A percentile compares a stretch with the other conserved stretches of the same genome.
Evolutionary conservation across 2,797 vertebrate species (phyloP).

Genomic region (Zonotrichia albicollis): DNA sequence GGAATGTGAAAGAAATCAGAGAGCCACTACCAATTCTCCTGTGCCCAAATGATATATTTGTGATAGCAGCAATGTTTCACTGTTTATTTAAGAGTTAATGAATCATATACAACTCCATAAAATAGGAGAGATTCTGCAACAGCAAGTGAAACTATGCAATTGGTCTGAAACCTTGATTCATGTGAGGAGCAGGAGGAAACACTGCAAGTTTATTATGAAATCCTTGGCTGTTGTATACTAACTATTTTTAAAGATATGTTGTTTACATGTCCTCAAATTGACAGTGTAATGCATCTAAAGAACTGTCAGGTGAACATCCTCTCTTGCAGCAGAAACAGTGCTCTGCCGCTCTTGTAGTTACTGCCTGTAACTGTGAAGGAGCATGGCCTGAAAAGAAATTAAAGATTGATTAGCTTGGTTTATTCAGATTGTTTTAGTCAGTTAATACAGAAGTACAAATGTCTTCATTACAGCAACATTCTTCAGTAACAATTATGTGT

Average conservation of each 20-base stretch:
- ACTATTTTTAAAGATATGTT: background rate
- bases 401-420: background rate
- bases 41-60: background rate
- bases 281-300: background rate
- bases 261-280: background rate
- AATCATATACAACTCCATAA: background rate
- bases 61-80: background rate
- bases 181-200: background rate
- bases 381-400: background rate
- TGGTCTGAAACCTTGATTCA: background rate
- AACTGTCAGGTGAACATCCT: background rate
- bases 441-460: background rate
- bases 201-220: background rate
- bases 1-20: background rate
- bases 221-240: background rate
- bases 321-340: background rate
- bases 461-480: background rate
- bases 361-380: background rate
- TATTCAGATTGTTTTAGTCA: background rate
- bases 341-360: background rate
- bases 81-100: background rate
- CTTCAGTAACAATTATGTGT: background rate
- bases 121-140: background rate
- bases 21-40: background rate
- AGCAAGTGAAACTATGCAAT: background rate